Evolutionary conservation across 1,140 invertebrate species (phyloP).

Genomic region (Sarcophaga peregrina): DNA sequence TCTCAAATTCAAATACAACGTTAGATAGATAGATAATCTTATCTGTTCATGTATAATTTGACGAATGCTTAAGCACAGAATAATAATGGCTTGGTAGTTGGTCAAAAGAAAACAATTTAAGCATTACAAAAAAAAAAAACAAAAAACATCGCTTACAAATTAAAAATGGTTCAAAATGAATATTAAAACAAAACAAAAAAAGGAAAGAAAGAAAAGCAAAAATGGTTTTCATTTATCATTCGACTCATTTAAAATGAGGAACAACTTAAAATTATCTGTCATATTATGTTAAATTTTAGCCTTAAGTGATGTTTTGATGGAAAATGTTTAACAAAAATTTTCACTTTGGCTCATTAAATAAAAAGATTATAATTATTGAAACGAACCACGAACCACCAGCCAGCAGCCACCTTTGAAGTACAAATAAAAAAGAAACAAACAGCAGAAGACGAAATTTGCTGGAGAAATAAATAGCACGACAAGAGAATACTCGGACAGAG

Average conservation of each 20-base stretch:
- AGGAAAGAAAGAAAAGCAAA: slow-evolving; percentile 29
- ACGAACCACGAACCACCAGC: neutral
- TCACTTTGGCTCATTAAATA: slow-evolving; percentile 63
- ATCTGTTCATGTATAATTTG: too few relatives aligned
- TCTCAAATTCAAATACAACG: too few relatives aligned
- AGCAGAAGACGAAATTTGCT: neutral
- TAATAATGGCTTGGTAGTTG: neutral
- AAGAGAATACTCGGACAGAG: neutral
- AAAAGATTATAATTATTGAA: slow-evolving; percentile 53
- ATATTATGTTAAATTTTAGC: slow-evolving; percentile 63
- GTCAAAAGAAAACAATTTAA: slow-evolving; percentile 16
- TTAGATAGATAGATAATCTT: too few relatives aligned
- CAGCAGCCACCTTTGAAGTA: neutral
- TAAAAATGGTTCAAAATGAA: slow-evolving; percentile 59
- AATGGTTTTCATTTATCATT: slow-evolving; percentile 61
- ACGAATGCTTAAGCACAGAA: neutral
- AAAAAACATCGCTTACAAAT: slow-evolving; percentile 49
- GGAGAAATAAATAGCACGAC: neutral
- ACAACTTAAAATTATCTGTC: slow-evolving; percentile 58
- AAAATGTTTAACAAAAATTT: slow-evolving; percentile 58
- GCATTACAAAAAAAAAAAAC: neutral
- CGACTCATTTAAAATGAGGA: slow-evolving; percentile 47
- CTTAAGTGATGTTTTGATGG: slow-evolving; percentile 45
- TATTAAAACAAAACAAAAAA: slow-evolving; percentile 44
- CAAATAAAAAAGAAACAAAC: neutral